A percentile compares a stretch with the other conserved stretches of the same genome.
phyloP scores from a whole-genome alignment of 2,113 vertebrate species.

The Lonchura striata region DNA sequence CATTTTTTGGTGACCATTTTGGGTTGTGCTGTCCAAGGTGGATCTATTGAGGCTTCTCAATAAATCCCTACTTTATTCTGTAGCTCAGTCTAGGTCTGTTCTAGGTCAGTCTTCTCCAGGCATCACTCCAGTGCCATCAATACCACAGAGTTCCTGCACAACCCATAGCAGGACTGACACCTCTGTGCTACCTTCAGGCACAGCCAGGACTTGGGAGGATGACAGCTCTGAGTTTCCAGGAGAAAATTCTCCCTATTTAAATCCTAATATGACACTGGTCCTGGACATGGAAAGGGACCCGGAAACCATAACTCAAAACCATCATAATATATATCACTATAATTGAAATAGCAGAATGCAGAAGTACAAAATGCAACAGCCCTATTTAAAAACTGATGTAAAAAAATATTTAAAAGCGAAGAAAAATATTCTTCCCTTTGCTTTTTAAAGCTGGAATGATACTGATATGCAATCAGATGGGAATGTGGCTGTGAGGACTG shows the following conservation, averaged over 20 bases:
- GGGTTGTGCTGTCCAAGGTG: neutral
- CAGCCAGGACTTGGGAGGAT: neutral
- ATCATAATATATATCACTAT: neutral
- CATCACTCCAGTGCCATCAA: neutral
- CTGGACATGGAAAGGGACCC: neutral
- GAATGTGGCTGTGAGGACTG: neutral
- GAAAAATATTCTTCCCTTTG: neutral
- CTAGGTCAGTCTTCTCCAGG: neutral
- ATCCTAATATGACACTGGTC: no score
- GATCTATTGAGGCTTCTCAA: no score
- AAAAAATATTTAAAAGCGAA: neutral
- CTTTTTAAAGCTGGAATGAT: neutral
- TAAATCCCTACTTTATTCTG: neutral
- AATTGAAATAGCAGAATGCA: neutral
- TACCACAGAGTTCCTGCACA: neutral
- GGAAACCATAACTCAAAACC: neutral
- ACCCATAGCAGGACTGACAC: fast-evolving
- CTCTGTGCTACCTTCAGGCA: fast-evolving
- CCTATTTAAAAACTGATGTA: neutral
- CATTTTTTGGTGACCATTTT: neutral
- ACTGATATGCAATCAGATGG: neutral
- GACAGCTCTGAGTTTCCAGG: neutral
- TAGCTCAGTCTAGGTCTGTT: neutral
- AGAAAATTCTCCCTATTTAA: neutral
- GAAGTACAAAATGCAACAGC: neutral